Evolutionary conservation across 2,888 invertebrate genomes (phyloP).

Genomic region (Sesia apiformis): DNA sequence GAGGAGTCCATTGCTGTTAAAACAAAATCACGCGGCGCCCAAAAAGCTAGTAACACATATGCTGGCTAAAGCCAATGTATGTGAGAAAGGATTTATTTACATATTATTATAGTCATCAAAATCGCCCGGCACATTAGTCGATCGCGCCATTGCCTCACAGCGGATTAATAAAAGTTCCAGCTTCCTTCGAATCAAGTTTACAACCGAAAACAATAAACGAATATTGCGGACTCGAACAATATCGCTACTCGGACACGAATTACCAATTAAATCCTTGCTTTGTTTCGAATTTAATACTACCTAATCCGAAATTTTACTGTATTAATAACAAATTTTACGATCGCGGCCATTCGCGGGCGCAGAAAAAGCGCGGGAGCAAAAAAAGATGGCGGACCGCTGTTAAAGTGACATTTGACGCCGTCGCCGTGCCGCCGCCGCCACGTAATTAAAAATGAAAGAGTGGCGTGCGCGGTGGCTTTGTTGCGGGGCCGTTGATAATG

Average conservation of each 20-base stretch:
- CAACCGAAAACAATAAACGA: conserved; percentile 32
- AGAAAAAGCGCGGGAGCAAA: conserved; percentile 53
- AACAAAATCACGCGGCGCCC: no score
- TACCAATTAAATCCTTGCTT: conserved; percentile 67
- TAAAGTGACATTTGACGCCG: conserved; percentile 55
- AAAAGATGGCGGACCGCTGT: conserved; percentile 41
- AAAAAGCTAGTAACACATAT: no score
- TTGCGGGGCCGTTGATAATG: conserved; percentile 17
- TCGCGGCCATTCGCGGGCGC: conserved; percentile 21
- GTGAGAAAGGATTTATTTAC: no score
- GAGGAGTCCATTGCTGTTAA: no score
- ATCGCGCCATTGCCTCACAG: background rate
- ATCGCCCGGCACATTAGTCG: no score
- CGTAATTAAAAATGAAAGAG: conserved; percentile 31
- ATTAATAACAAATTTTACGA: conserved; percentile 69
- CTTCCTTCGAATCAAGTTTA: conserved; percentile 18
- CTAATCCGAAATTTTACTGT: conserved; percentile 71
- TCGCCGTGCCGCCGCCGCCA: conserved; percentile 13
- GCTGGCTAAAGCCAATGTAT: no score
- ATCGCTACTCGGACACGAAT: conserved; percentile 36
- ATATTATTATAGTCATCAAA: no score
- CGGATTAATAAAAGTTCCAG: background rate
- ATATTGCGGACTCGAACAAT: conserved; percentile 13
- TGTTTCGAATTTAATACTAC: conserved; percentile 66
- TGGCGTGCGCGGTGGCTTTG: conserved; percentile 25